Percentiles rank a stretch among this genome's conserved stretches.
These are phyloP conservation scores for Apodemus sylvaticus DNA, from an alignment of 2,113 vertebrate genomes.

Conservation along the genomic window DNA sequence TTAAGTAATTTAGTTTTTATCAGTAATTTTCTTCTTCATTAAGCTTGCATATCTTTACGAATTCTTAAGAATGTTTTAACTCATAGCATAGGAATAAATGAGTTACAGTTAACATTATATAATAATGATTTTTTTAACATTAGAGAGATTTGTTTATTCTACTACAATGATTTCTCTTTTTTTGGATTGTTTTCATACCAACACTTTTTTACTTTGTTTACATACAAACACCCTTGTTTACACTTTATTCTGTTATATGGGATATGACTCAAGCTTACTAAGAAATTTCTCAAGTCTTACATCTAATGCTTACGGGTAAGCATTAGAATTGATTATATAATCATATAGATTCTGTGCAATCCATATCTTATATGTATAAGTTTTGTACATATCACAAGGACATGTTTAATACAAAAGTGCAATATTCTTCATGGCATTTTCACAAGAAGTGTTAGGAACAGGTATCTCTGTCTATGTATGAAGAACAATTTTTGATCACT, in stretches of 20 bases:
- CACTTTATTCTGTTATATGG: neutral
- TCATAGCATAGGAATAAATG: neutral
- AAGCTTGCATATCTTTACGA: neutral
- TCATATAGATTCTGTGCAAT: no score
- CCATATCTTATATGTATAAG: no score
- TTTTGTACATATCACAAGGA: no score
- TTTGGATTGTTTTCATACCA: neutral
- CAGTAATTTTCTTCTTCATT: neutral
- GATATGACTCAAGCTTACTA: no score
- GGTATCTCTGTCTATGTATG: no score
- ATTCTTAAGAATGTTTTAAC: neutral
- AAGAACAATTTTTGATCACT: no score
- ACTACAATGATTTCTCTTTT: neutral
- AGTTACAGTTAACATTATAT: neutral
- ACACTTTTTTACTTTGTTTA: no score
- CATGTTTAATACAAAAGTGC: no score
- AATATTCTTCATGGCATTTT: no score
- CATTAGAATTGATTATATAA: neutral
- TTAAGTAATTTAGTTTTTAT: neutral
- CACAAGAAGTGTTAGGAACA: no score
- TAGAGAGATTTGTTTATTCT: neutral
- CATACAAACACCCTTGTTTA: no score
- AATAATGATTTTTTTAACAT: neutral
- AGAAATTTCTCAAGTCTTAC: neutral
- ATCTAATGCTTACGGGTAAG: neutral